Percentiles rank a stretch among this genome's conserved stretches.
Conservation (phyloP, 2,888 invertebrate genomes). For the Microdon myrmicae region DNA sequence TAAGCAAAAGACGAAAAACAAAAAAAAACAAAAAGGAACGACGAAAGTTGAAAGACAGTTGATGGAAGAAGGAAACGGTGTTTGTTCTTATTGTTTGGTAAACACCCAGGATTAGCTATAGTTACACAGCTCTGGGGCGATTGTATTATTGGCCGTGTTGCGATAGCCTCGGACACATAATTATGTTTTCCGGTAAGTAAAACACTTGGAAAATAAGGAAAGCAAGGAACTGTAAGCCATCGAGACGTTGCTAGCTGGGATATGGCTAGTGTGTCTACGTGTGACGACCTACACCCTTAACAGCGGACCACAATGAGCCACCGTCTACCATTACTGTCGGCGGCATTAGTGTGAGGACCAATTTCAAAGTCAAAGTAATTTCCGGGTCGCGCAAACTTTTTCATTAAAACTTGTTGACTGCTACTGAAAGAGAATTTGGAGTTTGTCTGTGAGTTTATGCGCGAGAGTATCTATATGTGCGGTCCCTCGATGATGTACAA, state of each 20-base stretch:
- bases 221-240: slow-evolving; percentile 1
- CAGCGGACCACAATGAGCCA: background rate
- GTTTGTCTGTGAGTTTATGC: slow-evolving; percentile 12
- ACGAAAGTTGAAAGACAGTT: no score
- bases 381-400: slow-evolving; percentile 51
- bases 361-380: slow-evolving; percentile 52
- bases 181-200: slow-evolving; percentile 41
- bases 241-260: background rate
- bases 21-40: no score
- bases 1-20: no score
- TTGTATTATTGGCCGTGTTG: slow-evolving; percentile 32
- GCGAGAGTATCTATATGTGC: slow-evolving; percentile 18
- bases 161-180: slow-evolving; percentile 34
- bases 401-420: slow-evolving; percentile 53
- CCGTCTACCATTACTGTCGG: background rate
- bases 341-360: slow-evolving; percentile 35
- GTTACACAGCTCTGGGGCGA: slow-evolving; percentile 40
- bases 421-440: slow-evolving; percentile 40
- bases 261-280: slow-evolving; percentile 8
- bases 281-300: background rate
- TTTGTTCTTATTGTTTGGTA: background rate
- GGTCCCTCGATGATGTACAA: slow-evolving; percentile 45
- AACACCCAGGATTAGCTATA: slow-evolving; percentile 21
- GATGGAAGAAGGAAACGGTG: no score
- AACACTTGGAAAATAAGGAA: slow-evolving; percentile 23